Base-by-base conservation (phyloP, 2,797 vertebrate genomes). In the Spatula versicolor region DNA sequence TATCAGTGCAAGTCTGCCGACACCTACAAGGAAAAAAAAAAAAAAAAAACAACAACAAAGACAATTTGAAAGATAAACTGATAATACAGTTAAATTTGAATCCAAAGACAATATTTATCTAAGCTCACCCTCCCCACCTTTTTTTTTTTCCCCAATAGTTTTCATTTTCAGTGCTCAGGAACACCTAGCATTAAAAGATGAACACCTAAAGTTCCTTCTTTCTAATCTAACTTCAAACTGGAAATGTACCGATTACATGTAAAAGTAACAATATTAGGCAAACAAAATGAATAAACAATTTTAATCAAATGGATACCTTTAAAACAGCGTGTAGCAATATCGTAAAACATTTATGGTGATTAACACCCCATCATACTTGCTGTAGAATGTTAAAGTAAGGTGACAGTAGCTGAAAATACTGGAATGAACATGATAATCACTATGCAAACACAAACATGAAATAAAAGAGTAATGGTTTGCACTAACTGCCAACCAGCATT, bases 1-100 rank as follows among this genome's bases (percentile, higher is more conserved):
- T 88, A 99, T 98, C 92, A 99, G 94, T 3, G 98, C 90, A 78
- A 99, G 98, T 71, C 97, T 97, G 35, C 98, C 98, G 64, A 99
- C 78, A 2, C 95, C 99, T 99, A 73, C 68, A 87, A 89, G 23
- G 3, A 6, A 72, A 83, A 86, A 71, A 60, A 45, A 43, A 45
- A 45, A 45, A 45, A 19, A 2, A 19, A 19, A 19, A 45, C 18
- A 43, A 43, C 43, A 45, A 6, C 6, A 30, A 58, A 58, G 22
- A 21, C 30, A 80, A 75, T 94, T 59, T 35, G 75, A 93, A 82
- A 11, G 78, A 7, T 2, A 1, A 66, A 1, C 1, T 55, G n/a
- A 86, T 86, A n/a, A 26, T 72, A 12, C 37, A 89, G 12, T 10
- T 91, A 80, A 39, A 2, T 60, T 25, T 43, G 20, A 90, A 62